These are phyloP conservation scores for Formica aserva DNA, from an alignment of 2,888 invertebrate genomes.

Conservation along the genomic window DNA sequence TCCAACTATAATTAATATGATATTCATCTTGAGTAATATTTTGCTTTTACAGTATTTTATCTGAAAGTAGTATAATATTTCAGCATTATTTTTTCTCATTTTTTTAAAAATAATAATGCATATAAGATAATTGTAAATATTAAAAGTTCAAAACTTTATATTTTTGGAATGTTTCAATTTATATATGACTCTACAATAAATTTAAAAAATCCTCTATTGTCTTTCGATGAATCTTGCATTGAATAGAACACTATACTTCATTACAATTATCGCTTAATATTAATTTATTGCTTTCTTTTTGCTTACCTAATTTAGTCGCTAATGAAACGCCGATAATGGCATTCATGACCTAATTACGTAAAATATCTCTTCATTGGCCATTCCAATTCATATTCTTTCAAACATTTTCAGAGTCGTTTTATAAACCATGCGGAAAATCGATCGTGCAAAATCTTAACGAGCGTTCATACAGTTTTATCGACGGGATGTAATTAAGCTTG, in stretches of 20 bases:
- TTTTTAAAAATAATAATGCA: neutral
- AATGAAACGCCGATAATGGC: neutral
- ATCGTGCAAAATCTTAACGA: constrained; percentile 76
- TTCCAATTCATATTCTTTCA: neutral
- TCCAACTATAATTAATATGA: neutral
- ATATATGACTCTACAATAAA: neutral
- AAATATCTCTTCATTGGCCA: constrained; percentile 9
- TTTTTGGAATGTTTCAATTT: constrained; percentile 1
- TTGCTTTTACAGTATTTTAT: neutral
- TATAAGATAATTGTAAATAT: neutral
- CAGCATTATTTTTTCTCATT: neutral
- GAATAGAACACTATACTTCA: neutral
- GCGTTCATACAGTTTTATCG: constrained; percentile 75
- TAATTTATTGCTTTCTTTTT: constrained; percentile 1
- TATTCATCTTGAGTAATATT: neutral
- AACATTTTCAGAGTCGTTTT: neutral
- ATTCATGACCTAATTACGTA: constrained; percentile 3
- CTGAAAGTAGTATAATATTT: neutral
- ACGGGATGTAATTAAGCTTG: constrained; percentile 67
- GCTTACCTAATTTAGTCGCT: neutral
- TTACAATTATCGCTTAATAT: neutral
- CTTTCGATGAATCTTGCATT: neutral
- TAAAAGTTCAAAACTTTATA: neutral
- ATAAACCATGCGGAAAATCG: constrained; percentile 63
- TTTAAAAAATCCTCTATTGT: neutral